Base-by-base conservation (phyloP, 2,888 invertebrate species). In the Oligia fasciuncula region DNA sequence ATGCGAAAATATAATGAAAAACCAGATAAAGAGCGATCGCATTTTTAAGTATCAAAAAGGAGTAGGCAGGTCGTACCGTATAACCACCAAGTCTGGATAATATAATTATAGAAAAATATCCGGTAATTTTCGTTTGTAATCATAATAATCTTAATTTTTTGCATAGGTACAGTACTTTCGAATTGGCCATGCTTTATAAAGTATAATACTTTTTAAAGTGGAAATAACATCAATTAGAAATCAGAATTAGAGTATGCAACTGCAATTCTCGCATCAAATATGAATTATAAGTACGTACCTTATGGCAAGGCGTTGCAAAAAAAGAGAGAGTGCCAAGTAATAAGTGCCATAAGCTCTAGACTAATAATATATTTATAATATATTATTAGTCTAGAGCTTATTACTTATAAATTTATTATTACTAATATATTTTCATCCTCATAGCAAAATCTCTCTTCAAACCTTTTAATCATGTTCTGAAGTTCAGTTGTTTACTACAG, bases 401-500 rank as follows among this genome's bases (percentile, higher is more conserved):
- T n/a, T n/a, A n/a, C n/a, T n/a, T n/a, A n/a, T n/a, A n/a, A n/a
- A n/a, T n/a, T n/a, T n/a, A n/a, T n/a, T n/a, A n/a, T n/a, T n/a
- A n/a, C n/a, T n/a, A n/a, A n/a, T 3, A 19, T 8, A 19, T 14
- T 29, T 29, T 3, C 8, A 68, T 40, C 54, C 68, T 40, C n/a
- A 4, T 13, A 29, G 4, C 19, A 43, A 35, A 84, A 76, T 54
- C 57, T 69, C n/a, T 65, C n/a, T 69, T 35, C 1, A 54, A 65
- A 43, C 23, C 57, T 65, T 68, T 73, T 35, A 80, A 69, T 85
- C 29, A 60, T 69, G 43, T 69, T 62, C 4, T 60, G 40, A n/a
- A 73, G 69, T 69, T 68, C 35, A 65, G 49, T 51, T 80, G 73
- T 80, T 79, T 70, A 85, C 65, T 80, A 65, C n/a, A 75, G 63